Conservation (phyloP, 2,113 vertebrate genomes). For the Leptodactylus fuscus region DNA sequence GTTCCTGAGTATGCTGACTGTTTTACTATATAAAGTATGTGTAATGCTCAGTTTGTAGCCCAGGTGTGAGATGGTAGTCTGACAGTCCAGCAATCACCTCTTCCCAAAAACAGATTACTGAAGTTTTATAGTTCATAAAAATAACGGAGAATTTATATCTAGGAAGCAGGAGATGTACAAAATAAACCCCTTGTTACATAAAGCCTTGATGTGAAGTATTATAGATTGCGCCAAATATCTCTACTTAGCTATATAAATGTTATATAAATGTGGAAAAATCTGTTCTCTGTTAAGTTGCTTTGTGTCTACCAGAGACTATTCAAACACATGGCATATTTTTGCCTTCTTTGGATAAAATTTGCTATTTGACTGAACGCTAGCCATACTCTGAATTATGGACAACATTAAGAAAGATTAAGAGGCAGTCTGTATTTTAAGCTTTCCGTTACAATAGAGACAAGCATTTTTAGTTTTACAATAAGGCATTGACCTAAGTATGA, state of each 20-base stretch:
- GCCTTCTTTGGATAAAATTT: slow-evolving; percentile 31
- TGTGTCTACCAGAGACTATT: not conserved
- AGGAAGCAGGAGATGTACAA: not conserved
- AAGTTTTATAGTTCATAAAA: too few relatives aligned
- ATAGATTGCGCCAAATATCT: too few relatives aligned
- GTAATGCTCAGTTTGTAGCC: too few relatives aligned
- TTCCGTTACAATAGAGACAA: not conserved
- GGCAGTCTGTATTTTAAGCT: not conserved
- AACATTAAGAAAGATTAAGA: not conserved
- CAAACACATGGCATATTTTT: slow-evolving; percentile 5
- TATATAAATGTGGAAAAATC: slow-evolving; percentile 8
- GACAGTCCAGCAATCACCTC: too few relatives aligned
- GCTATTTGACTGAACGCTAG: not conserved
- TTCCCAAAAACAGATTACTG: too few relatives aligned
- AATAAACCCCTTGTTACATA: not conserved
- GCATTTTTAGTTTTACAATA: not conserved
- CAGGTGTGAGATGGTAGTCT: too few relatives aligned
- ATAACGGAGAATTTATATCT: too few relatives aligned
- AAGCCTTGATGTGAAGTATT: not conserved
- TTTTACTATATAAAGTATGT: too few relatives aligned
- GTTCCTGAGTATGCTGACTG: too few relatives aligned
- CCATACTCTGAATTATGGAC: not conserved
- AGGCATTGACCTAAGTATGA: not conserved
- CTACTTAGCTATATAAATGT: not conserved
- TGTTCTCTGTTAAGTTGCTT: not conserved